Evolutionary conservation across 2,888 invertebrate genomes (phyloP), one percentile per base, ranked within the genome.

Genomic region (Diaphora mendica): DNA sequence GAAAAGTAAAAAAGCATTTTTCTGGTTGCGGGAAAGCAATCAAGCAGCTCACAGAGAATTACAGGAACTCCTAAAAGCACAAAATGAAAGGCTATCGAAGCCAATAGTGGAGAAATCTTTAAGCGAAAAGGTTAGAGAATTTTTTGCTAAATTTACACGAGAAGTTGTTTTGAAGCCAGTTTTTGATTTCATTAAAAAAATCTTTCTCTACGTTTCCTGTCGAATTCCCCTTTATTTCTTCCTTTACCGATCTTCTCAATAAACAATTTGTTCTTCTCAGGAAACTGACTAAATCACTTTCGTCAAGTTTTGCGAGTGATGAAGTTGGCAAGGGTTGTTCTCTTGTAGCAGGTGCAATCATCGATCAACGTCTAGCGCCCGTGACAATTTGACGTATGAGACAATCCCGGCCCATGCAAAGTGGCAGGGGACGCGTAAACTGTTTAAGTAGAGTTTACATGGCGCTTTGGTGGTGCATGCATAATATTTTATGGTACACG

Each of bases 301-400:
- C 86, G 87, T 86, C 86, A 81, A 87, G 84, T 84, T 79, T 62
- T 73, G 78, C 80, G 80, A 79, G 82, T 84, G 85, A 88, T 87
- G 86, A 85, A 86, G 83, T 85, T 72, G 72, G 84, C 89, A 91
- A 91, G 92, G 92, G 84, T 84, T 83, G 81, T 90, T 75, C 82
- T 83, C 75, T 77, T 66, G 89, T 82, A 88, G 89, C 95, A 95
- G 95, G 95, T 95, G 95, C 92, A 83, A 76, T 89, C 87, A 95
- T 95, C 95, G 82, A 94, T 95, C 95, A 94, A 92, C 86, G 95
- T 95, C 93, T 74, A 68, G 70, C 75, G 68, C 64, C 80, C 90
- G 91, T 91, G 94, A 94, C 95, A 94, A 94, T 92, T 92, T 95
- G 95, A 95, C 95, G 94, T 95, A 95, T 94, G 94, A 91, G 94